Base-by-base conservation (phyloP, 1,140 invertebrate genomes). In the Drosophila albomicans region DNA sequence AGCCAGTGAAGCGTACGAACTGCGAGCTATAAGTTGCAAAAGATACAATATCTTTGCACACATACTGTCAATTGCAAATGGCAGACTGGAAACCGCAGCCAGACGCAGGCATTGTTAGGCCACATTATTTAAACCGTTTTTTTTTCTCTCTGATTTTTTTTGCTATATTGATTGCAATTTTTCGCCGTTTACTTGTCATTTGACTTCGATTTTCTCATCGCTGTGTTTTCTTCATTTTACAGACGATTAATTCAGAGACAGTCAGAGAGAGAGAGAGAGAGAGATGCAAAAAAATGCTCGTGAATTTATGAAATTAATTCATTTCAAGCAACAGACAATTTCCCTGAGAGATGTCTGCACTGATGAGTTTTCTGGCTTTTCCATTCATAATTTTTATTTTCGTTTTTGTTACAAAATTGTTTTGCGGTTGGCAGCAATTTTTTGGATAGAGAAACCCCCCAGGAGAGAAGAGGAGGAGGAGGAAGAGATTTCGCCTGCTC, bases 361-460 rank as follows among this genome's bases (percentile, higher is more conserved):
- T 71, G 67, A 75, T 75, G 68, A 65, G 59, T 70, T 70, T 75
- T 75, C 67, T 70, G 52, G n/a, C 56, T 28, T 64, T 57, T 72
- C 41, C 68, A 75, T 75, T 65, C 51, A 75, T 61, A 51, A 46
- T 59, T 73, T 78, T 66, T 57, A 58, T 73, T 25, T 52, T 61
- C 28, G 43, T 43, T 48, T 51, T 64, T 71, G 38, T 49, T 64
- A 64, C 63, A 68, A 88, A 88, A 88, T 87, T 88, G 80, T 75
- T 88, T 84, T 88, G 84, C 70, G 80, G 80, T 88, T 63, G 49
- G 32, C 58, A 67, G 70, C 46, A 86, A 79, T 78, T 84, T 88
- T 48, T 32, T 25, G 20, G n/a, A 38, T 52, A 61, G 71, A 49
- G 41, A 20, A 46, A 45, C 6, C n/a, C 13, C 6, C 15, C 11